These are phyloP conservation scores for Machimus atricapillus DNA, from an alignment of 2,888 invertebrate genomes.

Conservation along the genomic window DNA sequence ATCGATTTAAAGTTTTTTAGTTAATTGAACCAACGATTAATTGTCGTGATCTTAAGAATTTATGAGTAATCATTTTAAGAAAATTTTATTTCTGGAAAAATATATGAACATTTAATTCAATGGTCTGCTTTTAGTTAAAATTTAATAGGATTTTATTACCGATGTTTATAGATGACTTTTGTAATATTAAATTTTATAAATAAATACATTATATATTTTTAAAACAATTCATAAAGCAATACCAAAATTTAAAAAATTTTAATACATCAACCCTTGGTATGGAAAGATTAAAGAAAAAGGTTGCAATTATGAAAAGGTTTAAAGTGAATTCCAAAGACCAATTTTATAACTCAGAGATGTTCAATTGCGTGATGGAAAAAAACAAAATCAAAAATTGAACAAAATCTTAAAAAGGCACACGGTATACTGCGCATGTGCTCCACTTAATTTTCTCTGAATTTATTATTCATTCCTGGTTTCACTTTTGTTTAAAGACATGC, in stretches of 20 bases:
- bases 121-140: too few species aligned
- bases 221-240: too few species aligned
- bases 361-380: neutral
- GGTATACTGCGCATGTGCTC: neutral
- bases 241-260: neutral
- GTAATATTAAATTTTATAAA: too few species aligned
- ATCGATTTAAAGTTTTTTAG: neutral
- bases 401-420: neutral
- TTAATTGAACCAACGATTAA: neutral
- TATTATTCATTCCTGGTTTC: conserved; percentile 2
- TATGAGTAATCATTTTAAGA: neutral
- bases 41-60: neutral
- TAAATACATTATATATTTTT: too few species aligned
- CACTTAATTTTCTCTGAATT: conserved; percentile 3
- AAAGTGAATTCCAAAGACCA: neutral
- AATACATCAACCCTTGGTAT: neutral
- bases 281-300: neutral
- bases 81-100: neutral
- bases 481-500: neutral
- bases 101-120: too few species aligned
- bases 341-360: neutral
- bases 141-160: too few species aligned
- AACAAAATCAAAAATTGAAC: neutral
- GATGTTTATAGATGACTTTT: too few species aligned
- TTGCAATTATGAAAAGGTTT: neutral